Evolutionary conservation across 2,888 invertebrate species (phyloP), one percentile per base, ranked within the genome.

Genomic region (Ceramica pisi): DNA sequence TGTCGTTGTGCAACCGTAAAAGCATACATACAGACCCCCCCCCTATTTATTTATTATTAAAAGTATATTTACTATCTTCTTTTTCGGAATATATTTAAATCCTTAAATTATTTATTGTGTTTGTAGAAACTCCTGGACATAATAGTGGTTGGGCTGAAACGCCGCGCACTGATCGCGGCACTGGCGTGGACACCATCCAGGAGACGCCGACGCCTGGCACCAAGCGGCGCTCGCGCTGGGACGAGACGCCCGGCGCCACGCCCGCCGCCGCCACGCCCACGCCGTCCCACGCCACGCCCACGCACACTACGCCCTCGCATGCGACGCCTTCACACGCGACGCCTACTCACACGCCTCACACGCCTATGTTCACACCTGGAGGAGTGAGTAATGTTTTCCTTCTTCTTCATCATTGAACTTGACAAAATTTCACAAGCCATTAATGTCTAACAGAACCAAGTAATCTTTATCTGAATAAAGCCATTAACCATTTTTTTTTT

Each of bases 61-160:
- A n/a, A n/a, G n/a, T 31, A 31, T 31, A 5, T 31, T 3, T 31
- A 3, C 6, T 31, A 31, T 6, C 31, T 31, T 2, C 6, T 31
- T 31, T 12, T 12, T 6, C n/a, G 19, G 19, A 26, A 26, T 4
- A 26, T 31, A 31, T 31, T 31, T 31, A 4, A 0, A 31, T 31
- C 8, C 3, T 38, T 57, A n/a, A n/a, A 44, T 38, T 10, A 35
- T 21, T 65, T 41, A n/a, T 61, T 60, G 14, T 69, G 31, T 62
- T 46, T 82, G 66, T 89, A 97, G 99, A 99, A 96, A 99, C 99
- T 0, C 99, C 99, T 0, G 99, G 99, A 0, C 99, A 99, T 92
- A 98, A 97, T 81, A 98, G 99, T 90, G 99, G 99, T 1, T 99
- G 99, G 99, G 99, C 99, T 21, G 99, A 99, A 95, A 99, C 99